Evolutionary conservation across 2,797 vertebrate species (phyloP), one percentile per base, ranked within the genome.

Genomic region (Pygocentrus nattereri): DNA sequence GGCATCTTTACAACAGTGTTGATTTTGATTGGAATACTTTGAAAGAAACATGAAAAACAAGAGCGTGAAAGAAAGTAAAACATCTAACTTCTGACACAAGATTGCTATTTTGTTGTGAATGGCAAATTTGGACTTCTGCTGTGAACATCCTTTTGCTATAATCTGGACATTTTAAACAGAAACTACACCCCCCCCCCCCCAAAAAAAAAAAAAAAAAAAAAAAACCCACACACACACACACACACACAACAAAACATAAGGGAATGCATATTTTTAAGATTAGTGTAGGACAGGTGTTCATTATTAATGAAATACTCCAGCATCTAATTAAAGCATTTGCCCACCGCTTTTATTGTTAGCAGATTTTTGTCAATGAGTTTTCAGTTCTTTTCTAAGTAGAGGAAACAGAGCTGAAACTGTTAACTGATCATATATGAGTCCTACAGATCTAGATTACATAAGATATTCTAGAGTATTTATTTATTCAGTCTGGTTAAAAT

Each of bases 21-120:
- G 68, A 62, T 50, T 71, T 16, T 5, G 27, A 52, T 8, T 82
- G 89, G 92, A 94, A 94, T 92, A 92, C 84, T 86, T 82, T 5
- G 23, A 86, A 81, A 70, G 44, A 52, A 86, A 80, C 49, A 25
- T 25, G 25, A 69, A 38, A 38, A 73, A 72, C 3, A 5, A 38
- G 23, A 56, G 58, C 6, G 59, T n/a, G 30, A 0, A 72, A 25
- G 49, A 12, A 25, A 27, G 8, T 19, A 3, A 11, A 81, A 65
- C 65, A 62, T 18, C 52, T 56, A 38, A 58, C 15, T 15, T 31
- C 31, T 58, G 67, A 10, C 25, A 18, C 23, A 50, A 61, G 62
- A 78, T 25, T 27, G 49, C 25, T 56, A 49, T 25, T 27, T 21
- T 0, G 5, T 58, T 31, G 62, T 56, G 34, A 68, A 65, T 44